Percentiles rank a stretch among this genome's conserved stretches.
phyloP scores from a whole-genome alignment of 2,797 vertebrate species.

The Galago senegalensis region DNA sequence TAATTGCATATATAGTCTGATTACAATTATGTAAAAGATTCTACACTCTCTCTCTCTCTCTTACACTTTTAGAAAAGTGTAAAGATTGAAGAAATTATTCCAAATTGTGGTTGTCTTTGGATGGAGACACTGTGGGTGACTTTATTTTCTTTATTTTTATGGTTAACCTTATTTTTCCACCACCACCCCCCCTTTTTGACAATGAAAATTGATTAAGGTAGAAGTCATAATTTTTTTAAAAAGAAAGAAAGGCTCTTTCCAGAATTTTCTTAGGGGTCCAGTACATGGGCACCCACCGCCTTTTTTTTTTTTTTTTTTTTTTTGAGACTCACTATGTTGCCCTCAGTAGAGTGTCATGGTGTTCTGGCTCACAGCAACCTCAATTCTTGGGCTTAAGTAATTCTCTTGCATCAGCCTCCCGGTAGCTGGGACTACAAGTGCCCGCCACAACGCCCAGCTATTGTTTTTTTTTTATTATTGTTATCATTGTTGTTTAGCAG shows the following conservation, averaged over 20 bases:
- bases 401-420: too few relatives aligned
- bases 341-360: too few relatives aligned
- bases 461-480: too few relatives aligned
- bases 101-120: background rate
- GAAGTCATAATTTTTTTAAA: background rate
- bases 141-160: background rate
- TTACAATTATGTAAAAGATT: background rate
- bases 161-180: background rate
- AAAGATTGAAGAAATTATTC: background rate
- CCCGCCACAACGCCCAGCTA: too few relatives aligned
- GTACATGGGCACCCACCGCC: rapidly evolving
- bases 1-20: background rate
- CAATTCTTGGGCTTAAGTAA: too few relatives aligned
- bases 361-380: too few relatives aligned
- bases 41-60: too few relatives aligned
- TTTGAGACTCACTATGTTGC: too few relatives aligned
- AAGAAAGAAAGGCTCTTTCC: background rate
- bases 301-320: too few relatives aligned
- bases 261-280: background rate
- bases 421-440: too few relatives aligned
- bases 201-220: slow-evolving; percentile 28
- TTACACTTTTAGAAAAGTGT: too few relatives aligned
- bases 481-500: too few relatives aligned
- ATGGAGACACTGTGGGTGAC: background rate
- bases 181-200: background rate